These are phyloP conservation scores for Lepilemur septentrionalis DNA, from an alignment of 2,797 vertebrate genomes.

Conservation along the genomic window DNA sequence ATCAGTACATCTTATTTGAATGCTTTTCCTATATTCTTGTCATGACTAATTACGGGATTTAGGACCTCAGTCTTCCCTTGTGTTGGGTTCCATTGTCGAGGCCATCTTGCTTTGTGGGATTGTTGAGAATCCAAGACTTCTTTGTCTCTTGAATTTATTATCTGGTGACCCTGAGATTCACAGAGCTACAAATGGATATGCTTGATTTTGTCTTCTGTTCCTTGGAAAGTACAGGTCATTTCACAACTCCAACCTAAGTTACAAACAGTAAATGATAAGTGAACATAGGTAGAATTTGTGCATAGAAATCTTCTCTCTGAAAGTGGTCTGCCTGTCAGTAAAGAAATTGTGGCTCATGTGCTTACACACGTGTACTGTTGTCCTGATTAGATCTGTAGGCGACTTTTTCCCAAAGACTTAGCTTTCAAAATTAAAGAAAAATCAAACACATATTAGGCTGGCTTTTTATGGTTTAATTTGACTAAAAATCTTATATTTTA, in stretches of 20 bases:
- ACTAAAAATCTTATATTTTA: background rate
- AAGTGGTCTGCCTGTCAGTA: background rate
- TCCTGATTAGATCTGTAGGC: background rate
- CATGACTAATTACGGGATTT: background rate
- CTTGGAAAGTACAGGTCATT: background rate
- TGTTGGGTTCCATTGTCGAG: background rate
- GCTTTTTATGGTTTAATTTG: conserved; percentile 16
- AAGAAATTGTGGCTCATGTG: background rate
- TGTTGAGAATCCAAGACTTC: background rate
- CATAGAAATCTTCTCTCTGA: background rate
- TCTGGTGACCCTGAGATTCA: background rate
- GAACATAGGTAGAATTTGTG: background rate
- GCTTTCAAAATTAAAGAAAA: conserved; percentile 1
- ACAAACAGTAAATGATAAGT: background rate
- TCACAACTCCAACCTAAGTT: background rate
- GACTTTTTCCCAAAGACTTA: background rate
- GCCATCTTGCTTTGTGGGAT: background rate
- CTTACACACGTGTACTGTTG: background rate
- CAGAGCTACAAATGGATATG: background rate
- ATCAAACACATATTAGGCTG: background rate
- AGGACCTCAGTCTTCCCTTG: background rate
- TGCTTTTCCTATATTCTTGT: background rate
- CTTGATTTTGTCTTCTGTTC: background rate
- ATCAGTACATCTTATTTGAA: background rate
- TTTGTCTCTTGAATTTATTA: background rate